A percentile compares a stretch with the other conserved stretches of the same genome.
Evolutionary conservation across 2,888 invertebrate species (phyloP).

Genomic region (Perizoma affinitatum): DNA sequence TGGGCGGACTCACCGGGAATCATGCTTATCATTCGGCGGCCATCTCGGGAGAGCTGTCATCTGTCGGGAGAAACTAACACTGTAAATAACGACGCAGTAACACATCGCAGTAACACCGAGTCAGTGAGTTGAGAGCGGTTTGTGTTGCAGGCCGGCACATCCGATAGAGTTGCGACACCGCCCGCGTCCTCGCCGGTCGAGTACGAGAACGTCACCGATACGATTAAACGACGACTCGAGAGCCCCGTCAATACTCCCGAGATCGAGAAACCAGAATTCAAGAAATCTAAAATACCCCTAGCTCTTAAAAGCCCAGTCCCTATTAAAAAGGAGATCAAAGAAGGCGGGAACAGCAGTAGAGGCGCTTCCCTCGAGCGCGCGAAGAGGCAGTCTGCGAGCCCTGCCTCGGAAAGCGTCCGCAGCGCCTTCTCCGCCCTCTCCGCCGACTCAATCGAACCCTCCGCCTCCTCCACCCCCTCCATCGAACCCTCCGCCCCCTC

Average conservation of each 20-base stretch:
- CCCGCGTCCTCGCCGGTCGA: slow-evolving; percentile 47
- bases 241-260: slow-evolving; percentile 73
- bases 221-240: slow-evolving; percentile 85
- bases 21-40: slow-evolving; percentile 31
- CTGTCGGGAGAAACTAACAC: slow-evolving; percentile 31
- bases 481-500: slow-evolving; percentile 47
- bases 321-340: slow-evolving; percentile 62
- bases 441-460: slow-evolving; percentile 47
- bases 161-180: not conserved
- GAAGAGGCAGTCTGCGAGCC: slow-evolving; percentile 42
- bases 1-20: slow-evolving; percentile 27
- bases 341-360: slow-evolving; percentile 58
- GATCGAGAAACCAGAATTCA: slow-evolving; percentile 63
- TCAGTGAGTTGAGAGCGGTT: slow-evolving; percentile 38
- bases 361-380: slow-evolving; percentile 59
- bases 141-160: slow-evolving; percentile 61
- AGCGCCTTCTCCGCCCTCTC: slow-evolving; percentile 3
- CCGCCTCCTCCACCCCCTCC: slow-evolving; percentile 43
- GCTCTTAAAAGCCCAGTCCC: slow-evolving; percentile 73
- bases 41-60: slow-evolving; percentile 1
- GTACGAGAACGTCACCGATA: slow-evolving; percentile 86
- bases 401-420: slow-evolving; percentile 29
- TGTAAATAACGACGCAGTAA: slow-evolving; percentile 28
- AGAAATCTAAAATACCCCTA: slow-evolving; percentile 74
- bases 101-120: slow-evolving; percentile 1